These are phyloP conservation scores for Germaria angustata DNA, from an alignment of 2,888 invertebrate genomes.

Conservation along the genomic window DNA sequence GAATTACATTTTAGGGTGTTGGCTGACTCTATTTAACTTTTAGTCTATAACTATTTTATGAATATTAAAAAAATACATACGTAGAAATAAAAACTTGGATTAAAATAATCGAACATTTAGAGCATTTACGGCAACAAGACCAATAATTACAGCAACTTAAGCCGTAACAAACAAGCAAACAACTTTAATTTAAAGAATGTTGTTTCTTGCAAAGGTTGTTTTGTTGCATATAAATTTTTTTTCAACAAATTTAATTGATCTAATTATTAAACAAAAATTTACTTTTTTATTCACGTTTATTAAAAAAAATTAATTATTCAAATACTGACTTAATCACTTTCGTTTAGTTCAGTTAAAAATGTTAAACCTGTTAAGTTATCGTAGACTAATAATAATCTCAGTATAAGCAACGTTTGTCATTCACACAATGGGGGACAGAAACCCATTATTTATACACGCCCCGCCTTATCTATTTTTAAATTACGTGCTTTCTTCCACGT, in stretches of 20 bases:
- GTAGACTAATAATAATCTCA: too few species aligned
- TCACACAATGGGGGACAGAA: too few species aligned
- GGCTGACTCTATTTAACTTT: conserved; percentile 47
- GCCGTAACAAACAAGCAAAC: conserved; percentile 8
- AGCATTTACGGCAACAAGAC: conserved; percentile 35
- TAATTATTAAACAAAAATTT: not conserved
- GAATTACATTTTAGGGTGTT: conserved; percentile 58
- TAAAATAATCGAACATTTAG: conserved; percentile 29
- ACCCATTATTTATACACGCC: too few species aligned
- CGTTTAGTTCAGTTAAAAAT: too few species aligned
- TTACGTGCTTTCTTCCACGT: too few species aligned
- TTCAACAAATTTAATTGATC: not conserved
- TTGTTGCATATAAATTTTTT: conserved; percentile 3
- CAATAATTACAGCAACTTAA: conserved; percentile 46
- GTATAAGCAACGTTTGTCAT: too few species aligned
- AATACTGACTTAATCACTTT: not conserved
- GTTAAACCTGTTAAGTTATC: too few species aligned
- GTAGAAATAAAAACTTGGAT: conserved; percentile 22
- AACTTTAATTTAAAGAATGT: conserved; percentile 46
- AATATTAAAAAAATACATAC: conserved; percentile 45
- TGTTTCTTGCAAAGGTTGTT: conserved; percentile 57
- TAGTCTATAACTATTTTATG: conserved; percentile 52
- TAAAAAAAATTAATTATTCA: not conserved
- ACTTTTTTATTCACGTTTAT: not conserved
- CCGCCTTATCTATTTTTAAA: too few species aligned